These are phyloP conservation scores for Nixonia krombeini DNA, from an alignment of 1,140 invertebrate genomes.

Conservation along the genomic window DNA sequence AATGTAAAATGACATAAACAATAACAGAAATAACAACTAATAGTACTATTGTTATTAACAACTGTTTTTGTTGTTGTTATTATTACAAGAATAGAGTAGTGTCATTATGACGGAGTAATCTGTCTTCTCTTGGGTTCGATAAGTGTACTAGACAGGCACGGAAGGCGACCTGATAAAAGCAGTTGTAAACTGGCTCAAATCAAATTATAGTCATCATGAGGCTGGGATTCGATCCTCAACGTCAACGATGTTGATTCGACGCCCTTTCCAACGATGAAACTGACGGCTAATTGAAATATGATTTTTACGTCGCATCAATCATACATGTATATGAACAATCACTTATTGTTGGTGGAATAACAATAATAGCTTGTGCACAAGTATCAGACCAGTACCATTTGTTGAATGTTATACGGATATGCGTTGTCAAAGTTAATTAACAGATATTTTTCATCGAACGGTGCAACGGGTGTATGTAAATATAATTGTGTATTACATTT, in stretches of 20 bases:
- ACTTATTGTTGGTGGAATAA: slow-evolving; percentile 10
- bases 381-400: neutral
- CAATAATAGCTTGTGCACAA: slow-evolving; percentile 12
- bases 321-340: slow-evolving; percentile 17
- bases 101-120: slow-evolving; percentile 27
- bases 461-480: no score
- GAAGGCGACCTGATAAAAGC: slow-evolving; percentile 30
- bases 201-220: slow-evolving; percentile 34
- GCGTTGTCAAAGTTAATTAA: neutral
- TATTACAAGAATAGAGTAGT: slow-evolving; percentile 20
- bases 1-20: no score
- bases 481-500: no score
- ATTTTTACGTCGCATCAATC: slow-evolving; percentile 27
- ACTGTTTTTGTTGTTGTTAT: no score
- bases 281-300: slow-evolving; percentile 36
- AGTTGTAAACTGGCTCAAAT: slow-evolving; percentile 41
- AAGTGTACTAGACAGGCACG: slow-evolving; percentile 28
- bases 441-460: no score
- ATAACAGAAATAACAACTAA: no score
- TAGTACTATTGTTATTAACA: no score
- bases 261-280: slow-evolving; percentile 14
- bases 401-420: neutral
- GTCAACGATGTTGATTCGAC: slow-evolving; percentile 26
- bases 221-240: slow-evolving; percentile 24
- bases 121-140: slow-evolving; percentile 28